Conservation (phyloP, 2,113 vertebrate species). For the Elachura formosa region DNA sequence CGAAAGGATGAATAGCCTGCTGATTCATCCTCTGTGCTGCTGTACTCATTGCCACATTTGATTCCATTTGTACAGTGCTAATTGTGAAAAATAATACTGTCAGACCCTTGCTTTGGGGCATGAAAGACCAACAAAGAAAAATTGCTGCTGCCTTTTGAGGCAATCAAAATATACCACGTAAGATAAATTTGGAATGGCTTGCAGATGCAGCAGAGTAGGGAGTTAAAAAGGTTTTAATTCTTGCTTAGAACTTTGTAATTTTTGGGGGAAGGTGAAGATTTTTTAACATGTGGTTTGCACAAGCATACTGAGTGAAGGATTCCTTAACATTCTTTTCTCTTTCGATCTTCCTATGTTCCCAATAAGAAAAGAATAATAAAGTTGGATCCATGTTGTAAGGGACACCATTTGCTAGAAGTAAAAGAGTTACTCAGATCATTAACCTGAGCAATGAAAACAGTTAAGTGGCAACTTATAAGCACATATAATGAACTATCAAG, state of each 20-base stretch:
- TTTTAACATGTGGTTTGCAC: not conserved
- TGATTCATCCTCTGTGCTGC: not conserved
- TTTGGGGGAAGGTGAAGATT: accelerated
- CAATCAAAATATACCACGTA: not conserved
- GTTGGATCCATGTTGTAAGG: not conserved
- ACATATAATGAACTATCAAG: not conserved
- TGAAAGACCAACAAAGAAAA: not conserved
- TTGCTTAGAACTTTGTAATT: not conserved
- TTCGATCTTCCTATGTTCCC: not conserved
- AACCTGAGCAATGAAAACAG: not conserved
- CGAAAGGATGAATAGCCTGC: not conserved
- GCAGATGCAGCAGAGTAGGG: not conserved
- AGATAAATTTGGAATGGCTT: not conserved
- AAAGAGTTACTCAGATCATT: not conserved
- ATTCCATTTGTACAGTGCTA: not conserved
- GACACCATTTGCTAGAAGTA: not conserved
- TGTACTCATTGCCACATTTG: not conserved
- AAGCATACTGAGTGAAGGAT: not conserved
- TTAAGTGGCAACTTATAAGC: not conserved
- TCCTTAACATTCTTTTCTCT: not conserved
- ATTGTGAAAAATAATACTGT: not conserved
- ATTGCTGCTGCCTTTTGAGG: not conserved
- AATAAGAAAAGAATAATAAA: not conserved
- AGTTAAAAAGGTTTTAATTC: not conserved
- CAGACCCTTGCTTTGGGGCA: not conserved